Evolutionary conservation across 2,797 vertebrate genomes (phyloP).

Genomic region (Cynopterus sphinx): DNA sequence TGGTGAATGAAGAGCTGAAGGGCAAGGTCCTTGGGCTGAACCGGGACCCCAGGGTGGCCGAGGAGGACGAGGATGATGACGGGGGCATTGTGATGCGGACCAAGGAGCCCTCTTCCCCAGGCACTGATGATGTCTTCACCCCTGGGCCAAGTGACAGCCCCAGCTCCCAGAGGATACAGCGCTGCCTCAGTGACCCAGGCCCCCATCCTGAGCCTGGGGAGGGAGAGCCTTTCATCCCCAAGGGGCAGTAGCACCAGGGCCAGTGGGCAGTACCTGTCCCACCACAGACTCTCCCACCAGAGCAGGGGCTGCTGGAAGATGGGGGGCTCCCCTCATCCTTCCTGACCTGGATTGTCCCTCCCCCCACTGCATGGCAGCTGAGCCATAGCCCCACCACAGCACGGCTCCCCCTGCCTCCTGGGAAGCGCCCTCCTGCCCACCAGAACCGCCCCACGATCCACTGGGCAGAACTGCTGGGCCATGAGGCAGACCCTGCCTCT

Average conservation of each 20-base stretch:
- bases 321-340: conserved; percentile 7
- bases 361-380: conserved; percentile 73
- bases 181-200: conserved; percentile 97
- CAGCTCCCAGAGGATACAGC: conserved; percentile 90
- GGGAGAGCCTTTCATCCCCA: conserved; percentile 92
- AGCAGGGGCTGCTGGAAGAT: conserved; percentile 37
- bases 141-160: conserved; percentile 80
- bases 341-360: neutral
- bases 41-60: conserved; percentile 57
- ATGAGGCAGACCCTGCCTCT: conserved; percentile 24
- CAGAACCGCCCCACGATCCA: conserved; percentile 42
- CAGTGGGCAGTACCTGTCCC: neutral
- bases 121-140: conserved; percentile 85
- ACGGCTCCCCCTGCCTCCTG: conserved; percentile 64
- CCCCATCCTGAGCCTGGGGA: conserved; percentile 91
- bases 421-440: conserved; percentile 20
- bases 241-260: conserved; percentile 79
- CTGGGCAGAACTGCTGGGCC: conserved; percentile 41
- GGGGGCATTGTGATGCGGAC: conserved; percentile 90
- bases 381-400: conserved; percentile 63
- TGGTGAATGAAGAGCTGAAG: conserved; percentile 89
- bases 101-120: conserved; percentile 80
- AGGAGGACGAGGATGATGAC: conserved; percentile 85
- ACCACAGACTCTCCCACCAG: conserved; percentile 40
- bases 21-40: conserved; percentile 72